A percentile compares a stretch with the other conserved stretches of the same genome.
phyloP scores from a whole-genome alignment of 2,113 vertebrate species.

The Carassius auratus region DNA sequence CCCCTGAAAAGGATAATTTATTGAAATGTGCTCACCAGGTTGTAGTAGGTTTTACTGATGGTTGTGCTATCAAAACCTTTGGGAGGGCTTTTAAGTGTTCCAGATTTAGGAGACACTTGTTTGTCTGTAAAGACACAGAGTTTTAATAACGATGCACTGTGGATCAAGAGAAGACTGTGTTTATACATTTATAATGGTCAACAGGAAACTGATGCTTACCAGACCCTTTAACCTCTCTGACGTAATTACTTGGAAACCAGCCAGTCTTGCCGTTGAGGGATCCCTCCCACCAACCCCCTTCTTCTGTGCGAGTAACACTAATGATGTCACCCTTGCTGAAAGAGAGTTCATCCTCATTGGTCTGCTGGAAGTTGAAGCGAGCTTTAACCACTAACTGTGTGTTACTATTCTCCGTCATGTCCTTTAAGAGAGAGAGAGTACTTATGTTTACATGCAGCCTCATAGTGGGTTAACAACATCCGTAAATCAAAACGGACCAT shows the following conservation, averaged over 20 bases:
- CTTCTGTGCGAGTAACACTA: slow-evolving; percentile 90
- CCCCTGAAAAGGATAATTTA: not conserved
- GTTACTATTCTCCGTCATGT: slow-evolving; percentile 96
- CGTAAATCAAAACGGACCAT: not conserved
- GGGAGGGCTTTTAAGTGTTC: slow-evolving; percentile 91
- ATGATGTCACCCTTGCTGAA: slow-evolving; percentile 96
- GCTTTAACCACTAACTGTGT: slow-evolving; percentile 91
- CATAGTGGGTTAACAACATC: not conserved
- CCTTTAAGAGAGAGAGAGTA: slow-evolving; percentile 72
- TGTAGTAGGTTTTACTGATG: slow-evolving; percentile 98
- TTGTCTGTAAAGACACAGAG: slow-evolving; percentile 82
- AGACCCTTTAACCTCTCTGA: slow-evolving; percentile 92
- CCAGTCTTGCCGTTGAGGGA: slow-evolving; percentile 86
- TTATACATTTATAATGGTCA: not conserved
- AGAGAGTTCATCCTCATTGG: slow-evolving; percentile 97
- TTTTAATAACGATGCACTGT: not conserved
- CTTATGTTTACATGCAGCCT: not conserved
- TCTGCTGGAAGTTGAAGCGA: slow-evolving; percentile 97
- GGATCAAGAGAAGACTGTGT: not conserved
- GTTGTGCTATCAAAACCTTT: slow-evolving; percentile 94
- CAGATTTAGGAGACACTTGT: slow-evolving; percentile 94
- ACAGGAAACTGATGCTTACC: slow-evolving; percentile 75
- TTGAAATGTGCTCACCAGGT: slow-evolving; percentile 83
- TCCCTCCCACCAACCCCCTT: slow-evolving; percentile 99
- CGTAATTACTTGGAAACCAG: slow-evolving; percentile 99